Evolutionary conservation across 2,888 invertebrate genomes (phyloP), one percentile per base, ranked within the genome.

Genomic region (Hirtodrosophila histrioides): DNA sequence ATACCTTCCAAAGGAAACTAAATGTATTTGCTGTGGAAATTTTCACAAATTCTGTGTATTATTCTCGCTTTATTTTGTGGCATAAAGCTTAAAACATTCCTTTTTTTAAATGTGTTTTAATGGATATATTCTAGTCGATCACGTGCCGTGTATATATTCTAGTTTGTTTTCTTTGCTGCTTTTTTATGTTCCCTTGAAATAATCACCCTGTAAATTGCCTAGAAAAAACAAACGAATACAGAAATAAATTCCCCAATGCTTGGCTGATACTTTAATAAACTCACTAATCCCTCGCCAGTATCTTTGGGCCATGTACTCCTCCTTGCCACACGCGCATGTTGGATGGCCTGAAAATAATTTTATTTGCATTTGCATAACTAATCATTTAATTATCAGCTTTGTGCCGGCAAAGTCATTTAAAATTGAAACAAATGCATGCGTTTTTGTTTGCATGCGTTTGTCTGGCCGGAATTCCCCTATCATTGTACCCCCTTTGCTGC

Each of bases 361-460:
- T 45, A 58, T 69, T 69, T 63, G 41, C 71, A 80, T 81, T 84
- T 81, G 75, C 71, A 86, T 84, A 78, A 71, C 78, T 81, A 86
- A 84, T 78, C 70, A 86, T 81, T 86, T 70, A 78, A 86, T 86
- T 86, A 86, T 85, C 54, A 67, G 64, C 62, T 72, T 78, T 70
- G 61, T 44, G 67, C 44, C 50, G 53, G 24, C 45, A 78, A 80
- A 86, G 69, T 84, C 78, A 87, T 85, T 75, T 74, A 64, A 77
- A 77, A 70, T 68, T 79, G 67, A 69, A 85, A 75, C 75, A 78
- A 63, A 43, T 57, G 53, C 43, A 48, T 62, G 41, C 29, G 37
- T 56, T 64, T 64, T 50, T 53, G 23, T 50, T 46, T 55, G 53
- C 12, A 3, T 17, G 17, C 17, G 17, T 17, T 17, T 1, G 17